Conservation (phyloP, 2,888 invertebrate species). For the Luffia ferchaultella region DNA sequence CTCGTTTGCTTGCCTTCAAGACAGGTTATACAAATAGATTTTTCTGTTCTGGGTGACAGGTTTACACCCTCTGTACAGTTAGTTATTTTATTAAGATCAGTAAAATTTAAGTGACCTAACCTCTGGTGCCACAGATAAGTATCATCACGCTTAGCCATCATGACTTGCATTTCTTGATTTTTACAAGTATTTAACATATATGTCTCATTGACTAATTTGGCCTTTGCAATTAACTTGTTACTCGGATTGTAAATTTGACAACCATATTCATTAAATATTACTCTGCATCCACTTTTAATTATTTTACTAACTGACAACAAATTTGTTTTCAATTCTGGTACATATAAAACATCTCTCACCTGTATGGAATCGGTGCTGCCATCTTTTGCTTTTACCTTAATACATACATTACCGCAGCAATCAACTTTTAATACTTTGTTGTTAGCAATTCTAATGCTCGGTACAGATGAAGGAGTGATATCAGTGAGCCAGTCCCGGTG, state of each 20-base stretch:
- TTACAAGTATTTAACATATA: slow-evolving; percentile 3
- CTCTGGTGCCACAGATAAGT: slow-evolving; percentile 3
- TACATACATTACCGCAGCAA: not conserved
- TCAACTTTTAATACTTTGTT: not conserved
- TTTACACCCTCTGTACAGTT: slow-evolving; percentile 6
- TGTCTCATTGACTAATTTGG: slow-evolving; percentile 7
- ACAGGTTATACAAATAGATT: not conserved
- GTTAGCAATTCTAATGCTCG: not conserved
- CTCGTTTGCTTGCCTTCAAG: not conserved
- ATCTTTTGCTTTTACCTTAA: not conserved
- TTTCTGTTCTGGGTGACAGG: not conserved
- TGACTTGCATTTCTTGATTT: slow-evolving; percentile 1
- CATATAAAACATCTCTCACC: slow-evolving; percentile 13
- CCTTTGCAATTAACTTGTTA: slow-evolving; percentile 7
- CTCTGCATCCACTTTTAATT: slow-evolving; percentile 10
- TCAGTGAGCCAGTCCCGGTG: slow-evolving; percentile 13
- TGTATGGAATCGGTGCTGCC: not conserved
- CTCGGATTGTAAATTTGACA: slow-evolving; percentile 8
- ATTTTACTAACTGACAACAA: slow-evolving; percentile 14
- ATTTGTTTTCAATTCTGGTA: slow-evolving; percentile 11
- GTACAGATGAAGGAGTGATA: not conserved
- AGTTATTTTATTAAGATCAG: slow-evolving; percentile 6
- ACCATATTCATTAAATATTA: slow-evolving; percentile 9
- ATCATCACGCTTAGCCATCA: slow-evolving; percentile 10
- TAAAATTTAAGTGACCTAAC: slow-evolving; percentile 8